Percentiles rank a stretch among this genome's conserved stretches.
Conservation (phyloP, 2,888 invertebrate species). For the Spisula solida region DNA sequence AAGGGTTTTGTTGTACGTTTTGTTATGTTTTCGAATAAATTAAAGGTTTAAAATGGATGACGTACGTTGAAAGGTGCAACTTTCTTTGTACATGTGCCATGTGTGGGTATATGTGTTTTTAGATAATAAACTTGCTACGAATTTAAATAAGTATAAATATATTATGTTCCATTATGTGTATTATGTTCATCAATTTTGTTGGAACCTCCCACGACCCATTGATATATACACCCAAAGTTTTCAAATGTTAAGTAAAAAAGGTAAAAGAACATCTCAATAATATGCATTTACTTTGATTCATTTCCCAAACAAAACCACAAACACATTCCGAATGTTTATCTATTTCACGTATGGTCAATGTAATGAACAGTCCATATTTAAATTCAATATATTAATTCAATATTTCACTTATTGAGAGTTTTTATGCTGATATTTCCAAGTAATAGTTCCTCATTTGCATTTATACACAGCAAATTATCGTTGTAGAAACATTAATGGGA, state of each 20-base stretch:
- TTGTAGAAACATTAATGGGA: slow-evolving; percentile 46
- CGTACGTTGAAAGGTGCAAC: too few relatives aligned
- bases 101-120: too few relatives aligned
- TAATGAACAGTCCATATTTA: neutral
- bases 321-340: neutral
- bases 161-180: too few relatives aligned
- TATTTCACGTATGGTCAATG: neutral
- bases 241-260: neutral
- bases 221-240: neutral
- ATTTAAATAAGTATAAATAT: too few relatives aligned
- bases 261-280: neutral
- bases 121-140: too few relatives aligned
- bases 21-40: too few relatives aligned
- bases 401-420: neutral
- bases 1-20: neutral
- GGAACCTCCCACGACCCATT: neutral
- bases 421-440: neutral
- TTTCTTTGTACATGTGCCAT: too few relatives aligned
- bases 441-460: neutral
- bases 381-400: neutral
- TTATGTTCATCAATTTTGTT: too few relatives aligned
- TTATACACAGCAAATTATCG: slow-evolving; percentile 34
- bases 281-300: neutral
- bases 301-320: neutral
- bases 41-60: too few relatives aligned